A percentile compares a stretch with the other conserved stretches of the same genome.
phyloP scores from a whole-genome alignment of 2,888 invertebrate genomes.

The Mesorhabditis belari region DNA sequence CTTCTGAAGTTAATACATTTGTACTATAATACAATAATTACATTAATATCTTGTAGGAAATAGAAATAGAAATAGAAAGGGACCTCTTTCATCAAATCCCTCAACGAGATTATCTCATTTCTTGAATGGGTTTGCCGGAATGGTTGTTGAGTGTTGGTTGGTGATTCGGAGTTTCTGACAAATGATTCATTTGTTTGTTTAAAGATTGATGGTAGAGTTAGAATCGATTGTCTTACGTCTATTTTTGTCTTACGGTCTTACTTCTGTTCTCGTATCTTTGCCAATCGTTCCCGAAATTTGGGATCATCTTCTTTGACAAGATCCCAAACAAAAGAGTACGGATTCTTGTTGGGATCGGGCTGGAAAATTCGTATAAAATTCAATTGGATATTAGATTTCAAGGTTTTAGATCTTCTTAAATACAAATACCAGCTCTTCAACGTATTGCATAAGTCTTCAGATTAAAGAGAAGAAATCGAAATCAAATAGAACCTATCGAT shows the following conservation, averaged over 20 bases:
- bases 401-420: too few relatives aligned
- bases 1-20: not conserved
- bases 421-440: too few relatives aligned
- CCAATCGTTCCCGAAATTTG: not conserved
- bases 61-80: too few relatives aligned
- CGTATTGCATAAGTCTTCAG: too few relatives aligned
- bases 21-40: too few relatives aligned
- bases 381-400: too few relatives aligned
- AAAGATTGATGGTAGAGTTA: not conserved
- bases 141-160: too few relatives aligned
- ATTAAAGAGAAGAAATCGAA: too few relatives aligned
- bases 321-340: not conserved
- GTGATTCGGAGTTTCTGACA: too few relatives aligned
- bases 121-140: too few relatives aligned
- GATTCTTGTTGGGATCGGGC: not conserved
- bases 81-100: not conserved
- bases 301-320: not conserved
- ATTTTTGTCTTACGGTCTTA: not conserved
- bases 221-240: not conserved
- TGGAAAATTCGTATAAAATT: not conserved
- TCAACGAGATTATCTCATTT: not conserved
- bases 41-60: too few relatives aligned
- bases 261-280: not conserved
- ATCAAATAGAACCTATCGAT: too few relatives aligned
- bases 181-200: not conserved